Conservation (phyloP, 2,797 vertebrate genomes). For the Bryconaethiops microstoma region DNA sequence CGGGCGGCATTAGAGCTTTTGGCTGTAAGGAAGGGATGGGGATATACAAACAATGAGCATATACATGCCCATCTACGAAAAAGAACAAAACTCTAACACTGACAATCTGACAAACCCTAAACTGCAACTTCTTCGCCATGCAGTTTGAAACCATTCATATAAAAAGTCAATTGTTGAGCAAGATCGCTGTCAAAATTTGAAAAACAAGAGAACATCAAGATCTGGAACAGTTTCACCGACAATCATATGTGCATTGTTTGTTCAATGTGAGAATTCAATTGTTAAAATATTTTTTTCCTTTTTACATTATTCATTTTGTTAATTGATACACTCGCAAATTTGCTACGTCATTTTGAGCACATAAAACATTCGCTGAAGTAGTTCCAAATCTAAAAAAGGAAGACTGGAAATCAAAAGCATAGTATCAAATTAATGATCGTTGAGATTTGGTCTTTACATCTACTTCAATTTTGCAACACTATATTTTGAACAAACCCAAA, state of each 20-base stretch:
- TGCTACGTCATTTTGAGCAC: constrained; percentile 44
- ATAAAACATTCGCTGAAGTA: constrained; percentile 81
- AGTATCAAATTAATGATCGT: constrained; percentile 66
- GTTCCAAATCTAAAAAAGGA: constrained; percentile 82
- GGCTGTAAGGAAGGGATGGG: constrained; percentile 99
- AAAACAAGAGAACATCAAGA: constrained; percentile 78
- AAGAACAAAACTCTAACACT: constrained; percentile 88
- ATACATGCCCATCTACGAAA: constrained; percentile 93
- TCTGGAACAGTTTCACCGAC: constrained; percentile 87
- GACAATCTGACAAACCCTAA: constrained; percentile 92
- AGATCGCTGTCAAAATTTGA: constrained; percentile 63
- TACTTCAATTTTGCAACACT: constrained; percentile 58
- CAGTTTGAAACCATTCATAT: constrained; percentile 84
- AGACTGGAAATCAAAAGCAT: constrained; percentile 77
- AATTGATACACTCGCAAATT: not conserved
- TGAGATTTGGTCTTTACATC: constrained; percentile 67
- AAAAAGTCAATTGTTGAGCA: constrained; percentile 74
- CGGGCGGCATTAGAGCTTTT: constrained; percentile 99
- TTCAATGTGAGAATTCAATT: not conserved
- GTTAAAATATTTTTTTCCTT: too few species aligned
- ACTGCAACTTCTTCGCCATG: constrained; percentile 96
- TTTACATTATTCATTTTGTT: not conserved
- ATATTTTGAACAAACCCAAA: constrained; percentile 64
- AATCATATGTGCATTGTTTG: constrained; percentile 69
- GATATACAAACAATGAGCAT: constrained; percentile 99